A percentile compares a stretch with the other conserved stretches of the same genome.
phyloP scores from a whole-genome alignment of 1,140 invertebrate species.

The Orchesella cincta region DNA sequence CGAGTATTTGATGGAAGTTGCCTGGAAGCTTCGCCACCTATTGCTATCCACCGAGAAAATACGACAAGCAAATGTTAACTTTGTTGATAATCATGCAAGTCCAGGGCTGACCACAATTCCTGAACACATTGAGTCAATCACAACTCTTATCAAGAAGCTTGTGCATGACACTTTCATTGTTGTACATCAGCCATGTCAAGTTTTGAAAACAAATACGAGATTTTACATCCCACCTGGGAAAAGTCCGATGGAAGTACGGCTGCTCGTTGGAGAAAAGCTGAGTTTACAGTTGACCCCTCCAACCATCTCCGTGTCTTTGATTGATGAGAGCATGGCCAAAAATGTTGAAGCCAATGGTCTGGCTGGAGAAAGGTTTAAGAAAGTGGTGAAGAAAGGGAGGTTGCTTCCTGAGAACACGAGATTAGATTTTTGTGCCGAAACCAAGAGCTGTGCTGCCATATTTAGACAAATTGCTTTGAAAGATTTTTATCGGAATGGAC shows the following conservation, averaged over 20 bases:
- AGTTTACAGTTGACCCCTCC: not conserved
- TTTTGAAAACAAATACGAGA: constrained; percentile 3
- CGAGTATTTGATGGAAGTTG: constrained; percentile 3
- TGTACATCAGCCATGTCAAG: constrained; percentile 14
- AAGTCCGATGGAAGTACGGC: constrained; percentile 8
- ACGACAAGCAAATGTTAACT: not conserved
- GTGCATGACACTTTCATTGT: constrained; percentile 1
- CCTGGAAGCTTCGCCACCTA: not conserved
- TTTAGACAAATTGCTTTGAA: not conserved
- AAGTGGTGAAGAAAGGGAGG: not conserved
- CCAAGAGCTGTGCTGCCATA: not conserved
- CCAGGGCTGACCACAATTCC: not conserved
- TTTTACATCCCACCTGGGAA: not conserved
- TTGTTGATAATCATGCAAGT: not conserved
- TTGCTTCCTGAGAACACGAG: not conserved
- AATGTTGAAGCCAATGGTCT: not conserved
- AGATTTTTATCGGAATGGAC: not conserved
- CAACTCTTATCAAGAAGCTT: not conserved
- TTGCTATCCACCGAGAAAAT: not conserved
- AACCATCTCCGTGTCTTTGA: not conserved
- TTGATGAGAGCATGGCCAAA: not conserved
- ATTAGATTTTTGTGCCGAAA: not conserved
- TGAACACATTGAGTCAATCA: not conserved
- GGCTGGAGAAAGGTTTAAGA: not conserved
- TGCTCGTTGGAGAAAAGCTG: constrained; percentile 8